phyloP scores from a whole-genome alignment of 2,888 invertebrate species.

The Spodoptera exigua region DNA sequence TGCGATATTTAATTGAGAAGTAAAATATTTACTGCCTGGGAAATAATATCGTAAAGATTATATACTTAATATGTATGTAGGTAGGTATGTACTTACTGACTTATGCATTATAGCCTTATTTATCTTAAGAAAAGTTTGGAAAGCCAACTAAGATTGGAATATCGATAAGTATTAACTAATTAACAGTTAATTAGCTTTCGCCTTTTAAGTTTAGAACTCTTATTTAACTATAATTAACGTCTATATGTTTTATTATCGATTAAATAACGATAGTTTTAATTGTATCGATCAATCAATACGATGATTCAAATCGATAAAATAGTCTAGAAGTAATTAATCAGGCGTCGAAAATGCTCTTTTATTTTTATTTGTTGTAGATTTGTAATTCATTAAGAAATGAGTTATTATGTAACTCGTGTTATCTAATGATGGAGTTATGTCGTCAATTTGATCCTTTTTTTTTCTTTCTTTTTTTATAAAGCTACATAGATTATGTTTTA shows the following conservation, averaged over 20 bases:
- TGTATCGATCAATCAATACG: conserved; percentile 44
- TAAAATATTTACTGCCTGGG: too few species aligned
- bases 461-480: too few species aligned
- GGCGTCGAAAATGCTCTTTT: conserved; percentile 1
- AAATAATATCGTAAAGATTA: too few species aligned
- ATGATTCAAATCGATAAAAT: conserved; percentile 41
- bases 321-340: background rate
- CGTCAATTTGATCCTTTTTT: too few species aligned
- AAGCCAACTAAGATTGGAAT: conserved; percentile 50
- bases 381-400: background rate
- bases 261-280: conserved; percentile 45
- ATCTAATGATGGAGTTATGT: too few species aligned
- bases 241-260: conserved; percentile 46
- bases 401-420: too few species aligned
- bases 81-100: too few species aligned
- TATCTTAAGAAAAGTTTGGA: conserved; percentile 39
- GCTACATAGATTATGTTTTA: too few species aligned
- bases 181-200: conserved; percentile 55
- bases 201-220: conserved; percentile 37
- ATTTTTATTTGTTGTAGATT: conserved; percentile 11
- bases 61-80: too few species aligned
- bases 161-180: conserved; percentile 37
- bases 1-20: too few species aligned
- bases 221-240: conserved; percentile 50
- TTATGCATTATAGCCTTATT: conserved; percentile 1